Evolutionary conservation across 2,797 vertebrate species (phyloP).

Genomic region (Oceanodroma leucorhoa): DNA sequence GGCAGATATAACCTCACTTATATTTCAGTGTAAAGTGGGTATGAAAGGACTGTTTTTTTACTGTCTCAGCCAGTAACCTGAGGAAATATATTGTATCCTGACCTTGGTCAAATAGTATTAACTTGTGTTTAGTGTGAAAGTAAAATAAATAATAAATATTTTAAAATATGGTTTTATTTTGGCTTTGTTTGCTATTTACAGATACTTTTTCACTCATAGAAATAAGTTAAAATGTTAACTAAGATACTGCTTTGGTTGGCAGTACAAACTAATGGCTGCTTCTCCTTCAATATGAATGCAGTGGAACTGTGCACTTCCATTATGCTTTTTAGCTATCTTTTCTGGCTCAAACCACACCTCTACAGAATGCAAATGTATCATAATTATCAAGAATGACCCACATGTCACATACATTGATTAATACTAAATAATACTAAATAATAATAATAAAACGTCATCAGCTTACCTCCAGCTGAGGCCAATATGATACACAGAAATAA

Average conservation of each 20-base stretch:
- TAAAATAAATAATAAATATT: conserved; percentile 56
- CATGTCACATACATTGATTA: background rate
- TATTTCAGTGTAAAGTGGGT: background rate
- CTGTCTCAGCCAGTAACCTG: background rate
- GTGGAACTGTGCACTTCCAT: background rate
- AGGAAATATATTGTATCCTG: conserved; percentile 24
- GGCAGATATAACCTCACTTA: background rate
- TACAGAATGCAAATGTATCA: background rate
- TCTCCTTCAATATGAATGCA: background rate
- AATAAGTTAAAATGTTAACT: background rate
- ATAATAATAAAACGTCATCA: background rate
- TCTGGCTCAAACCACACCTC: background rate
- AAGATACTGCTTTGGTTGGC: background rate
- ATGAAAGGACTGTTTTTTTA: background rate
- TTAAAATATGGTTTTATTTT: conserved; percentile 19
- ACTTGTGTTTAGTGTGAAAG: conserved; percentile 30
- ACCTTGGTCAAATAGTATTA: background rate
- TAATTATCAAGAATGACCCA: background rate
- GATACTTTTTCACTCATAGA: background rate
- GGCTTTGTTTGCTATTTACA: conserved; percentile 16
- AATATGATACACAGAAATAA: background rate
- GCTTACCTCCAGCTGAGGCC: background rate
- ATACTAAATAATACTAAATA: background rate
- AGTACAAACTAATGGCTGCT: background rate
- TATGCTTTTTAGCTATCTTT: background rate